Evolutionary conservation across 2,888 invertebrate species (phyloP).

Genomic region (Cotesia congregata): DNA sequence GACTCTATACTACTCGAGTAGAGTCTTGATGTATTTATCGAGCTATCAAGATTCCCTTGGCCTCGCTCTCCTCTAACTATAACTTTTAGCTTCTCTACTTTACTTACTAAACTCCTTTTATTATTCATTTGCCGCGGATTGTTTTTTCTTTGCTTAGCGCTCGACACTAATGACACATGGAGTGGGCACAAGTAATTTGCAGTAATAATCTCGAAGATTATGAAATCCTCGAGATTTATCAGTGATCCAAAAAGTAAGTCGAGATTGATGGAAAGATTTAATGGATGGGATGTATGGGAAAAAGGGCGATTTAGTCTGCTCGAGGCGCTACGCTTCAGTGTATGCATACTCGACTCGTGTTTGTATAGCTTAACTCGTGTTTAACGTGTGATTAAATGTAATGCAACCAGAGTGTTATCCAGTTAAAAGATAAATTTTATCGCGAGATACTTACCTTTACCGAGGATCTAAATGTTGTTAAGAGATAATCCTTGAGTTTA

Average conservation of each 20-base stretch:
- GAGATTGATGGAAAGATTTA: not conserved
- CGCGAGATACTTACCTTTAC: not conserved
- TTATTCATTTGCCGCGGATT: not conserved
- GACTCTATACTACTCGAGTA: not conserved
- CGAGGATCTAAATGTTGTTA: not conserved
- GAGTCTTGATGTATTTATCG: conserved; percentile 32
- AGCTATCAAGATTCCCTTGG: conserved; percentile 39
- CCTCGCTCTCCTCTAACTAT: conserved; percentile 47
- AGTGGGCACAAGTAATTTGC: not conserved
- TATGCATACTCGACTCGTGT: not conserved
- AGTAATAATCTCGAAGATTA: not conserved
- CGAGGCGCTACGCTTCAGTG: not conserved
- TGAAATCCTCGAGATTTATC: not conserved
- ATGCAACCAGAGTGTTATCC: conserved; percentile 16
- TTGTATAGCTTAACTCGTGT: conserved; percentile 16
- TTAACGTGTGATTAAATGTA: conserved; percentile 17
- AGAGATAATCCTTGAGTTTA: conserved; percentile 6
- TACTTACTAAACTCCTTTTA: not conserved
- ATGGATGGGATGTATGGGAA: not conserved
- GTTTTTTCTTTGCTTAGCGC: not conserved
- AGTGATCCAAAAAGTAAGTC: not conserved
- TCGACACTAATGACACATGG: not conserved
- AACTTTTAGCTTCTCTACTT: not conserved
- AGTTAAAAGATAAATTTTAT: conserved; percentile 15
- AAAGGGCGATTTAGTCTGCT: not conserved